Base-by-base conservation (phyloP, 2,113 vertebrate species). In the Petrocephalus zakoni region DNA sequence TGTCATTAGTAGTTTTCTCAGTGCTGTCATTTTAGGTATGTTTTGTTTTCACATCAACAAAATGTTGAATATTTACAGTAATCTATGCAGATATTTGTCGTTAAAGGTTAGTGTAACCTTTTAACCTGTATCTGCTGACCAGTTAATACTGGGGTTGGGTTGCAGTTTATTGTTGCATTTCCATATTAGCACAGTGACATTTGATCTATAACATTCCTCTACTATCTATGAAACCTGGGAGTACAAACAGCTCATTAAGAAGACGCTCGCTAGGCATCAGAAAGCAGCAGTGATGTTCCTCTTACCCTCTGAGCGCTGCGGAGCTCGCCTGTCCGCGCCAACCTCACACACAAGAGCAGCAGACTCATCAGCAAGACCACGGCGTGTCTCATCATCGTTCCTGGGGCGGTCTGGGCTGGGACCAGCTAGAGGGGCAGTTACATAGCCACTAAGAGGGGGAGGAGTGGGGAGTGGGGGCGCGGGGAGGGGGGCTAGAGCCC, bases 311-410 rank as follows among this genome's bases (percentile, higher is more conserved):
- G 86, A 90, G 94, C 91, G 91, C 92, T 93, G 84, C 92, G 94
- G 89, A 95, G 93, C 87, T 94, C 94, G 89, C 93, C 95, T 89
- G 93, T 93, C 90, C 94, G 94, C 88, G 96, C 90, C 90, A 96
- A 92, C 87, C 95, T 95, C 78, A 96, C 91, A 87, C 91, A 93
- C 90, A 92, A 94, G 91, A 96, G 91, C 72, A 96, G 88, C 89
- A 96, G 90, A 91, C 96, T 95, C 93, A 94, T 88, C 92, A 94
- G 75, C 90, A 92, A 91, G 94, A 42, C 72, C 72, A 95, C 68
- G 53, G 55, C 95, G 90, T 89, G 90, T 93, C 92, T 94, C 94
- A 94, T 93, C 97, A 97, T 97, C 93, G 93, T 91, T 92, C 90
- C 89, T 92, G 75, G 87, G 49, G 64, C 34, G 72, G 88, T 78